These are phyloP conservation scores for Myotis pilosus DNA, from an alignment of 2,797 vertebrate species.

Conservation along the genomic window DNA sequence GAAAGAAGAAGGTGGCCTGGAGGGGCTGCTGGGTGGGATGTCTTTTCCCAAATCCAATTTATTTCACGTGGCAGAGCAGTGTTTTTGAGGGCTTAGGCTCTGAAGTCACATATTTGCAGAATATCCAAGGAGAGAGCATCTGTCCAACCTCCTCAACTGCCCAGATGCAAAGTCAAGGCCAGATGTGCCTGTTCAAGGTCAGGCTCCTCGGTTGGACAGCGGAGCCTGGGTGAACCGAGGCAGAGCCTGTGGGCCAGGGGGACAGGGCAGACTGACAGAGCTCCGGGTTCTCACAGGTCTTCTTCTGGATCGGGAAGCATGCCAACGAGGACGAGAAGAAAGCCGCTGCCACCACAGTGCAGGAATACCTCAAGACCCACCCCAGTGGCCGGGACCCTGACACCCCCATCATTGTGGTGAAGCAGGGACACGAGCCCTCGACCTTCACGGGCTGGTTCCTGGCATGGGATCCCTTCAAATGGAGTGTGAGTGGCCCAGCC, in stretches of 20 bases:
- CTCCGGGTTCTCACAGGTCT: constrained; percentile 81
- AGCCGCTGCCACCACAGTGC: constrained; percentile 81
- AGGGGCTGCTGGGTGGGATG: background rate
- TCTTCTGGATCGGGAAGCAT: constrained; percentile 89
- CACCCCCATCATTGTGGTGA: constrained; percentile 89
- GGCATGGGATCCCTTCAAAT: constrained; percentile 90
- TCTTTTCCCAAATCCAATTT: background rate
- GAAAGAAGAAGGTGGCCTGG: background rate
- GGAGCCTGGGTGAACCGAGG: background rate
- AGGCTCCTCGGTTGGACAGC: background rate
- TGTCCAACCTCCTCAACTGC: background rate
- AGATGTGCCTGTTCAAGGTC: background rate
- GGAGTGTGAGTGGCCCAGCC: constrained; percentile 84
- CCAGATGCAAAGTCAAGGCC: background rate
- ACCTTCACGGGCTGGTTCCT: constrained; percentile 93
- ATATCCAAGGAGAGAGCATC: background rate
- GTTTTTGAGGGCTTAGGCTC: background rate
- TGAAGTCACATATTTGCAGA: background rate
- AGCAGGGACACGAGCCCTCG: constrained; percentile 89
- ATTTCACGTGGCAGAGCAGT: background rate
- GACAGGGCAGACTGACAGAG: background rate
- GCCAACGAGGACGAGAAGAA: constrained; percentile 87
- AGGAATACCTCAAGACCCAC: constrained; percentile 88
- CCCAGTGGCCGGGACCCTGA: constrained; percentile 85
- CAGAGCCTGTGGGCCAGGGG: fast-evolving